Conservation (phyloP, 1,140 invertebrate genomes). For the Lerema accius region DNA sequence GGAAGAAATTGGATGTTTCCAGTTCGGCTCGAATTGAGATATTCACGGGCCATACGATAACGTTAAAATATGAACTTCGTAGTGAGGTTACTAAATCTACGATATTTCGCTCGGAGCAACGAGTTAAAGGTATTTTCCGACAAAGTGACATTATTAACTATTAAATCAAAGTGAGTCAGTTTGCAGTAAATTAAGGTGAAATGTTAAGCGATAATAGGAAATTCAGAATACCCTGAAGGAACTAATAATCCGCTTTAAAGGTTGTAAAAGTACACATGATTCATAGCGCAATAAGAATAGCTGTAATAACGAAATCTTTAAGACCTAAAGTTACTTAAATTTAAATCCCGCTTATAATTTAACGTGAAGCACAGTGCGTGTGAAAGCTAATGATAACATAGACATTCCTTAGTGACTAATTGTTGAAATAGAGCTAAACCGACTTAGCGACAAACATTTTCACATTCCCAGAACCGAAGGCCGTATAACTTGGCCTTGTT, state of each 20-base stretch:
- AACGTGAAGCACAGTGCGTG: too few relatives aligned
- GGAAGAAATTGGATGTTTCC: slow-evolving; percentile 26
- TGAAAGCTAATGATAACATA: background rate
- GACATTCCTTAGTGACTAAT: slow-evolving; percentile 16
- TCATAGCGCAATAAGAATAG: too few relatives aligned
- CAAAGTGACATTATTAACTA: slow-evolving; percentile 14
- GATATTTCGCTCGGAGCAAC: slow-evolving; percentile 15
- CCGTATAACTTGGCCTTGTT: slow-evolving; percentile 15
- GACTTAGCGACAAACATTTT: slow-evolving; percentile 10
- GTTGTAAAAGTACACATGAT: too few relatives aligned
- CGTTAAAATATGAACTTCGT: slow-evolving; percentile 17
- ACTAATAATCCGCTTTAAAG: too few relatives aligned
- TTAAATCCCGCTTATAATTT: too few relatives aligned
- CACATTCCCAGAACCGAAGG: slow-evolving; percentile 17
- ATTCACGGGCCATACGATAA: slow-evolving; percentile 2
- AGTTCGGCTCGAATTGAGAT: slow-evolving; percentile 19
- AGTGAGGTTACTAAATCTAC: slow-evolving; percentile 17
- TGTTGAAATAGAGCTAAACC: slow-evolving; percentile 9
- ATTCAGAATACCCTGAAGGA: background rate
- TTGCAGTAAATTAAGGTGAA: background rate
- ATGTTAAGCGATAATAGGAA: background rate
- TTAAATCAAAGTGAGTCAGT: background rate
- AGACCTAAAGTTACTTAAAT: too few relatives aligned
- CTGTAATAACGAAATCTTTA: too few relatives aligned
- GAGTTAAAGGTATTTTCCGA: slow-evolving; percentile 5